These are phyloP conservation scores for Caenorhabditis sp. DNA, from an alignment of 2,888 invertebrate genomes.

Conservation along the genomic window DNA sequence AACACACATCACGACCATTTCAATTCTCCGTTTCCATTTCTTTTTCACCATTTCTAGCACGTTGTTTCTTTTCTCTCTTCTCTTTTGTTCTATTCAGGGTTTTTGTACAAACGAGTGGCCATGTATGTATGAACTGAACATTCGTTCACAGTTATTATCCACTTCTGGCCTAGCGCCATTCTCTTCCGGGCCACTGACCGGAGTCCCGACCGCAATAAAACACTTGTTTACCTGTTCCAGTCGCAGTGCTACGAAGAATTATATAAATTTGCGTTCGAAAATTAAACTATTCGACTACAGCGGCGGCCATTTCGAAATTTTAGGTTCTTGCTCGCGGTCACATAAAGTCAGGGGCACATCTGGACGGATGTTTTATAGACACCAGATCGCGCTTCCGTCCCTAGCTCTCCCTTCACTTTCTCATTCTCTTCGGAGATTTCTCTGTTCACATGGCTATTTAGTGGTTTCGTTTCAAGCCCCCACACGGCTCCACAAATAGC, in stretches of 20 bases:
- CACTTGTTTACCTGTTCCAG: background rate
- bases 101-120: conserved; percentile 6
- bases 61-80: background rate
- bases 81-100: background rate
- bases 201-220: background rate
- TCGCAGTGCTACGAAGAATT: too few relatives aligned
- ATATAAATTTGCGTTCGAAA: too few relatives aligned
- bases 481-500: too few relatives aligned
- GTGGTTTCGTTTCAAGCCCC: background rate
- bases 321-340: too few relatives aligned
- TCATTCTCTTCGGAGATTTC: background rate
- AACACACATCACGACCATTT: background rate
- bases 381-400: background rate
- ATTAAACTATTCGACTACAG: too few relatives aligned
- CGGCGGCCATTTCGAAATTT: too few relatives aligned
- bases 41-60: background rate
- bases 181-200: background rate
- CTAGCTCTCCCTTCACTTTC: background rate
- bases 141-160: background rate
- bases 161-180: background rate
- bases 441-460: background rate
- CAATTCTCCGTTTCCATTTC: background rate
- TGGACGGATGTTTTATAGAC: conserved; percentile 19
- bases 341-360: conserved; percentile 3
- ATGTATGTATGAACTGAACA: conserved; percentile 3